Base-by-base conservation (phyloP, 2,113 vertebrate species). In the Panthera uncia region DNA sequence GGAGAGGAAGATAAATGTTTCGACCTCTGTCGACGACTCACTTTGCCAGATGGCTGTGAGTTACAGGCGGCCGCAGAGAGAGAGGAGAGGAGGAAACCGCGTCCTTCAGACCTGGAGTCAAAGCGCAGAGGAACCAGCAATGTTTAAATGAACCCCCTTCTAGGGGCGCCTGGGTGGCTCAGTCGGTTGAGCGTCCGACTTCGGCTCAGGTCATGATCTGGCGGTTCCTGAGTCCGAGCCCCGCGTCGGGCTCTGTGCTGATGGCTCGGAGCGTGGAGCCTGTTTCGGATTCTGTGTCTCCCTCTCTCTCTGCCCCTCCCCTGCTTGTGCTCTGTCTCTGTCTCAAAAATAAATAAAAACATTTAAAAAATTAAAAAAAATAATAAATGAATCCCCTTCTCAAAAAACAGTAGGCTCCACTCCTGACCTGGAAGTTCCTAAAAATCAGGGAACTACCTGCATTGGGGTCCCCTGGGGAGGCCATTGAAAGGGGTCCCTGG, bases 101-200 rank as follows among this genome's bases (percentile, higher is more conserved):
- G 74, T 16, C 25, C 74, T 45, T 16, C 31, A 31, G 5, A 50
- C 15, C 0, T 2, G 4, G 29, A 41, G 48, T 29, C 45, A 31
- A 31, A 48, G 18, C 4, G 4, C 29, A 2, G 45, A 50, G 45
- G 45, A 18, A 19, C 23, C 45, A 31, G 74, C 4, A 3, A 18
- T 2, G 27, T 5, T 4, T 48, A 45, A 48, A 57, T 23, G 57
- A 21, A 57, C 2, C 38, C 25, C 73, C 57, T 21, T 36, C 48
- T 10, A 45, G 45, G 45, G 45, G 1, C 45, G 45, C 45, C 45
- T 45, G 45, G 45, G 45, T 0, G 45, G 45, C 45, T 9, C 45
- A 0, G 45, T 9, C 45, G 1, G 45, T 45, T 8, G 0, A 8
- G 1, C 45, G 45, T 45, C 45, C 1, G 45, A 8, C 1, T 1